These are phyloP conservation scores for Atrina japonica DNA, from an alignment of 2,888 invertebrate species.

Conservation along the genomic window DNA sequence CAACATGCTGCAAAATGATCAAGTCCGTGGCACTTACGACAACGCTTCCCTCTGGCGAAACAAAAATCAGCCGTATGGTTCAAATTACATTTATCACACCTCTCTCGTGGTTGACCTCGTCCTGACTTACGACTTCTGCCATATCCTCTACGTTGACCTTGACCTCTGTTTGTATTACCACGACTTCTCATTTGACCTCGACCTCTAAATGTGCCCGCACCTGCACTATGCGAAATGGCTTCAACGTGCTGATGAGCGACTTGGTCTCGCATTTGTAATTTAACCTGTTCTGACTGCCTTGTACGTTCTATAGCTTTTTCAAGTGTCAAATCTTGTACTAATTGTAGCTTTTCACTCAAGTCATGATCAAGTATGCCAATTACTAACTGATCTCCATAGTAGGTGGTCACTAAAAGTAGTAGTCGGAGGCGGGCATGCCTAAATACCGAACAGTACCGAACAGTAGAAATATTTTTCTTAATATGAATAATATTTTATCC, in stretches of 20 bases:
- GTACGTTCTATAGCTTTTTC: constrained; percentile 34
- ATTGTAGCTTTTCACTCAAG: constrained; percentile 35
- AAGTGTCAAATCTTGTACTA: constrained; percentile 23
- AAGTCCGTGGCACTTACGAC: constrained; percentile 3
- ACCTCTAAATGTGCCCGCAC: background rate
- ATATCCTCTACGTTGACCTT: constrained; percentile 2
- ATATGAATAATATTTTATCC: too few relatives aligned
- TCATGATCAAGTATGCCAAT: constrained; percentile 39
- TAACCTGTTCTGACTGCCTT: constrained; percentile 35
- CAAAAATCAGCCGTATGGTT: constrained; percentile 14
- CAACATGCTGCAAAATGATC: constrained; percentile 34
- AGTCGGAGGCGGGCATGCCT: constrained; percentile 28
- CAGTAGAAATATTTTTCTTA: too few relatives aligned
- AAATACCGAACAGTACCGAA: too few relatives aligned
- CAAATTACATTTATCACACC: constrained; percentile 20
- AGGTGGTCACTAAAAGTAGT: too few relatives aligned
- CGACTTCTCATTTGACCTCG: background rate
- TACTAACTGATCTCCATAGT: constrained; percentile 32
- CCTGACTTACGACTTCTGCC: background rate
- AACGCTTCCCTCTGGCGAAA: constrained; percentile 29
- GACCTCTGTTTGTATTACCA: background rate
- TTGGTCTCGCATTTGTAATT: constrained; percentile 16
- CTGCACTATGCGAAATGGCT: background rate
- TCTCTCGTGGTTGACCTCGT: background rate
- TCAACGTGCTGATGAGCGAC: background rate